Evolutionary conservation across 2,797 vertebrate genomes (phyloP).

Genomic region (Crenuchus spilurus): DNA sequence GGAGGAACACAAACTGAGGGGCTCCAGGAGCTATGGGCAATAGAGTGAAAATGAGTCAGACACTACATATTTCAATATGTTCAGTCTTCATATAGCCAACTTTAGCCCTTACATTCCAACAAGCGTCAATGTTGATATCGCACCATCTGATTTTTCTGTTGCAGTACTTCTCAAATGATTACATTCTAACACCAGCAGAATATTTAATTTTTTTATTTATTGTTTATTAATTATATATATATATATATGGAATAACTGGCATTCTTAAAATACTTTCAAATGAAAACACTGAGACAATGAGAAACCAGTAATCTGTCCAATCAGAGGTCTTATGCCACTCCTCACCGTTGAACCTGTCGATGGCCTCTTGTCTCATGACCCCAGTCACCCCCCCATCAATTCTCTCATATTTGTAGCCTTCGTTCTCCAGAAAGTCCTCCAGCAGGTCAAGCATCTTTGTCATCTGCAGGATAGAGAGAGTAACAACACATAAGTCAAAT

Average conservation of each 20-base stretch:
- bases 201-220: too few species aligned
- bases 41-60: background rate
- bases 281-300: too few species aligned
- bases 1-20: constrained; percentile 96
- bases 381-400: constrained; percentile 98
- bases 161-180: too few species aligned
- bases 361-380: constrained; percentile 96
- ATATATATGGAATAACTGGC: too few species aligned
- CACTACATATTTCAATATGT: background rate
- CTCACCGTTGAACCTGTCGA: constrained; percentile 94
- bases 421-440: constrained; percentile 96
- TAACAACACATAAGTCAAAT: background rate
- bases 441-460: constrained; percentile 98
- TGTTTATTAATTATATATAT: too few species aligned
- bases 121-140: background rate
- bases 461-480: constrained; percentile 77
- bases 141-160: too few species aligned
- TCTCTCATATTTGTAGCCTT: constrained; percentile 97
- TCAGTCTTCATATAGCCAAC: background rate
- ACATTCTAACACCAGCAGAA: too few species aligned
- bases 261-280: too few species aligned
- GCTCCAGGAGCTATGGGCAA: constrained; percentile 88
- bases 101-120: background rate
- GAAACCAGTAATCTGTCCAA: background rate
- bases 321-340: background rate